Conservation (phyloP, 2,797 vertebrate species). For the Poeciliopsis gracilis region DNA sequence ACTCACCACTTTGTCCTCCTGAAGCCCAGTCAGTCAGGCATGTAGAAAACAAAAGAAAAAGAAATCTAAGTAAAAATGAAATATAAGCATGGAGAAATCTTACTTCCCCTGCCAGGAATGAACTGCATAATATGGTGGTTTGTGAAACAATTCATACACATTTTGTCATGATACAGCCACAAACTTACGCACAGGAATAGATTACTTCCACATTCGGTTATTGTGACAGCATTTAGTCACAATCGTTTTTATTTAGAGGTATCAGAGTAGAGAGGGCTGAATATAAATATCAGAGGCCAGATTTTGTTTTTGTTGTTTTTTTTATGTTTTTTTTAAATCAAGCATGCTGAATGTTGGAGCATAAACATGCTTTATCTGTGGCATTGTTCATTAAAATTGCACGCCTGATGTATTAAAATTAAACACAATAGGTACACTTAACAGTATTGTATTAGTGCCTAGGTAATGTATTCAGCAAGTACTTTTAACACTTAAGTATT, state of each 20-base stretch:
- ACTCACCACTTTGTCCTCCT: slow-evolving; percentile 99
- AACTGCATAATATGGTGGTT: not conserved
- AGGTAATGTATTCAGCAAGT: too few species aligned
- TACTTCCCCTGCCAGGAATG: slow-evolving; percentile 9
- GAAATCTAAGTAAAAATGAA: slow-evolving; percentile 58
- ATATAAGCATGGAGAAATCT: slow-evolving; percentile 45
- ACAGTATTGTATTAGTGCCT: too few species aligned
- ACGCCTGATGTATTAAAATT: too few species aligned
- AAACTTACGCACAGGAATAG: not conserved
- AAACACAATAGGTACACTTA: too few species aligned
- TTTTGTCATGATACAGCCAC: not conserved
- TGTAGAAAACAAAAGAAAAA: slow-evolving; percentile 62
- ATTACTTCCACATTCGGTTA: not conserved
- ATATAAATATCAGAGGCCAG: not conserved
- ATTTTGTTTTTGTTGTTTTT: not conserved
- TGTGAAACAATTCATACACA: not conserved
- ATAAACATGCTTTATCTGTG: too few species aligned
- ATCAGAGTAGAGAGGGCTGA: not conserved
- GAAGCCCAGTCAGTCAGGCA: slow-evolving; percentile 81
- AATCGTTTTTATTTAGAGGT: not conserved
- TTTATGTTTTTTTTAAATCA: not conserved
- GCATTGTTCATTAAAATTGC: too few species aligned
- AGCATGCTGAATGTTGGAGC: not conserved
- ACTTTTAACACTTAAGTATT: too few species aligned
- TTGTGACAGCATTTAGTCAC: not conserved